These are phyloP conservation scores for Distichodus sexfasciatus DNA, from an alignment of 2,797 vertebrate species.

Conservation along the genomic window DNA sequence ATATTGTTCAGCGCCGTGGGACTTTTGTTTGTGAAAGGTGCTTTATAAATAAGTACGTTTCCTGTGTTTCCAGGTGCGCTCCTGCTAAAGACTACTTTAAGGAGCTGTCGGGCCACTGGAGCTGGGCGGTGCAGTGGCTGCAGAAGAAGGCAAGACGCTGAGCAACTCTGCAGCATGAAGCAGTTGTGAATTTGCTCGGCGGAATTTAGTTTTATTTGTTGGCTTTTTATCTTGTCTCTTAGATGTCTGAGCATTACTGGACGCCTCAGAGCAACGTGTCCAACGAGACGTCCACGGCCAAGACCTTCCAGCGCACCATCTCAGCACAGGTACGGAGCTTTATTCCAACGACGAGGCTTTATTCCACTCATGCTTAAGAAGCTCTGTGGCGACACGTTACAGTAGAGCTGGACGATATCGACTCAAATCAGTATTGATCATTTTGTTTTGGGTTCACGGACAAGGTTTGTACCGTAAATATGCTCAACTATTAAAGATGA, in stretches of 20 bases:
- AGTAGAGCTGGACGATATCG: too few species aligned
- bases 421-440: too few species aligned
- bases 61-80: slow-evolving; percentile 77
- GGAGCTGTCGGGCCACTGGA: slow-evolving; percentile 96
- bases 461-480: too few species aligned
- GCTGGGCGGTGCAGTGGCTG: slow-evolving; percentile 98
- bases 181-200: not conserved
- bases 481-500: too few species aligned
- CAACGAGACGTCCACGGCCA: slow-evolving; percentile 97
- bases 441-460: too few species aligned
- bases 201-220: not conserved
- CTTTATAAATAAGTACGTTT: not conserved
- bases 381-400: too few species aligned
- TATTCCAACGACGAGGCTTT: too few species aligned
- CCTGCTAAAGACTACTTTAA: slow-evolving; percentile 98
- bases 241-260: slow-evolving; percentile 99
- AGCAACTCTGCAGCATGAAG: not conserved
- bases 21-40: not conserved
- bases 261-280: slow-evolving; percentile 97
- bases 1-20: too few species aligned
- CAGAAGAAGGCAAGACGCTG: slow-evolving; percentile 85
- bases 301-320: slow-evolving; percentile 98
- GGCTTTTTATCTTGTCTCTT: slow-evolving; percentile 15
- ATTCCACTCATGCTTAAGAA: too few species aligned
- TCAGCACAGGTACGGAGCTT: slow-evolving; percentile 86